These are phyloP conservation scores for Notoglanidium macrostoma DNA, from an alignment of 2,797 vertebrate species.

Conservation along the genomic window DNA sequence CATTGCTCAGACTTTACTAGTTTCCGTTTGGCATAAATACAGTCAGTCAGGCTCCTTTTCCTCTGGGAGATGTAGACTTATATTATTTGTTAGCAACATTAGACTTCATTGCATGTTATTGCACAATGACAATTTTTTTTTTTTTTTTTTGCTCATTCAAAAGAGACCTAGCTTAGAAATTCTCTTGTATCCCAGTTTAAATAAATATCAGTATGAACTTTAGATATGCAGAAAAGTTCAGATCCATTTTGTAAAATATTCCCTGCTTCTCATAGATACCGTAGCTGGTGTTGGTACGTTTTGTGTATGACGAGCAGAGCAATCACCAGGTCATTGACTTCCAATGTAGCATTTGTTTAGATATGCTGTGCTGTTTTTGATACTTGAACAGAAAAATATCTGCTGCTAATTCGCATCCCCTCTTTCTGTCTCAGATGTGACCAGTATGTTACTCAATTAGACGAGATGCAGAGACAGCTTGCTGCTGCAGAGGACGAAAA, in stretches of 20 bases:
- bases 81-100: not conserved
- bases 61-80: not conserved
- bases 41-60: not conserved
- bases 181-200: not conserved
- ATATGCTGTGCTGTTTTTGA: not conserved
- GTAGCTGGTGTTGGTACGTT: not conserved
- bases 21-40: not conserved
- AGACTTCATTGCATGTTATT: not conserved
- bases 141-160: not conserved
- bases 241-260: not conserved
- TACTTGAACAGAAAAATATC: not conserved
- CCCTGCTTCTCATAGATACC: not conserved
- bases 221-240: not conserved
- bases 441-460: slow-evolving; percentile 85
- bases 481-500: slow-evolving; percentile 85
- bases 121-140: not conserved
- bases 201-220: not conserved
- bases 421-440: slow-evolving; percentile 77
- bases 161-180: not conserved
- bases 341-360: no score
- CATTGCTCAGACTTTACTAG: not conserved
- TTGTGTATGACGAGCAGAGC: not conserved
- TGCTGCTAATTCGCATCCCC: not conserved
- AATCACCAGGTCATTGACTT: not conserved
- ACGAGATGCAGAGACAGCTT: slow-evolving; percentile 86